Conservation (phyloP, 2,797 vertebrate species). For the Yasuhikotakia modesta region DNA sequence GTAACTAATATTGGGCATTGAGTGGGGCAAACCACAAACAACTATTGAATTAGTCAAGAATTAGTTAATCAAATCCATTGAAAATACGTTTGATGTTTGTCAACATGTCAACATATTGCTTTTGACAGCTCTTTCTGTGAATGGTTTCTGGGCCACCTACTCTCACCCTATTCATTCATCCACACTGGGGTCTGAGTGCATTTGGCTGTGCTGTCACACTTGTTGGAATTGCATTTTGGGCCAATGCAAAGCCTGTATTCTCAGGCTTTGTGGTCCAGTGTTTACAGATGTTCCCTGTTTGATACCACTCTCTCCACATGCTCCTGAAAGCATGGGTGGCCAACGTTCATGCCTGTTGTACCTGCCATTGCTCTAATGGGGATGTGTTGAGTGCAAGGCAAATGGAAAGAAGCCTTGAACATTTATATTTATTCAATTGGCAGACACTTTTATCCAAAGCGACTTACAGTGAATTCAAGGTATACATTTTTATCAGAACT, state of each 20-base stretch:
- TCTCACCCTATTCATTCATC: constrained; percentile 52
- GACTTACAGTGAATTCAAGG: too few species aligned
- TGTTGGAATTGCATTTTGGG: constrained; percentile 70
- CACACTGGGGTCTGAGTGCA: constrained; percentile 51
- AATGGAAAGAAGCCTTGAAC: constrained; percentile 42
- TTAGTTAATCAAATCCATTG: not conserved
- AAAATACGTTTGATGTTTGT: not conserved
- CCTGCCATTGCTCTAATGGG: constrained; percentile 69
- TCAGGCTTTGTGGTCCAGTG: constrained; percentile 77
- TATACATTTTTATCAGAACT: too few species aligned
- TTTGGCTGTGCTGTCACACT: constrained; percentile 66
- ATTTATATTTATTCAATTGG: constrained; percentile 80
- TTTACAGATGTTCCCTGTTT: constrained; percentile 85
- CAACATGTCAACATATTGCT: not conserved
- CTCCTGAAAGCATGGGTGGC: constrained; percentile 76
- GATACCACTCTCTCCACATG: constrained; percentile 75
- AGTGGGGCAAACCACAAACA: not conserved
- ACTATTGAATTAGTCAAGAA: not conserved
- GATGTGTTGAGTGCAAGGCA: constrained; percentile 66
- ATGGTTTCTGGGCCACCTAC: constrained; percentile 64
- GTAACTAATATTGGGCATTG: not conserved
- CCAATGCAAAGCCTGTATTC: constrained; percentile 77
- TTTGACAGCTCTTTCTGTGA: constrained; percentile 1
- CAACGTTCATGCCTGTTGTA: constrained; percentile 77
- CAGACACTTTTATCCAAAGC: too few species aligned